phyloP scores from a whole-genome alignment of 37 sponge, comb jelly and placozoan genomes.

The Chondrosia reniformis region DNA sequence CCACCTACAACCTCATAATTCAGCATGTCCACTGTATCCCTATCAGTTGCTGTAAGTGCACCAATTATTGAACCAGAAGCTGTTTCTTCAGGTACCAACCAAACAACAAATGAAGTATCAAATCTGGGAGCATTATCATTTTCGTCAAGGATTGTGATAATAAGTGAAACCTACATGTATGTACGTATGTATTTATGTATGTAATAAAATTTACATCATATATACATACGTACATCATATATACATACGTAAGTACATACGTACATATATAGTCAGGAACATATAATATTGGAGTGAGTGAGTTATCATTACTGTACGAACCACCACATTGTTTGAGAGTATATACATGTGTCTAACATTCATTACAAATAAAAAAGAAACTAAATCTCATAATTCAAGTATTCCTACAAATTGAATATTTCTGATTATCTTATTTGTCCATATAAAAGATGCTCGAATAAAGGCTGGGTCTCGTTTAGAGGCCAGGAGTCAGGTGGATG shows the following conservation, averaged over 20 bases:
- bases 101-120: not conserved
- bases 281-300: too few relatives aligned
- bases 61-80: constrained; percentile 12
- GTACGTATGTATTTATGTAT: not conserved
- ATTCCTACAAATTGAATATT: too few relatives aligned
- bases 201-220: not conserved
- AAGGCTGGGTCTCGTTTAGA: too few relatives aligned
- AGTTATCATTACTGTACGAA: too few relatives aligned
- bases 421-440: too few relatives aligned
- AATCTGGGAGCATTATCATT: constrained; percentile 72
- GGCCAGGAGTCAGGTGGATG: too few relatives aligned
- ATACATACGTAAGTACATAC: not conserved
- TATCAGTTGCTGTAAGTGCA: constrained; percentile 36
- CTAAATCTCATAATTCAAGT: too few relatives aligned
- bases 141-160: constrained; percentile 37
- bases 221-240: not conserved
- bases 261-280: not conserved
- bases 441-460: too few relatives aligned
- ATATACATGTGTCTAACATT: not conserved
- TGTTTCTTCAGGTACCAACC: constrained; percentile 33
- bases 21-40: constrained; percentile 42
- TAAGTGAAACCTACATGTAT: not conserved
- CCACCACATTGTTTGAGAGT: not conserved
- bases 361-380: too few relatives aligned
- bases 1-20: constrained; percentile 21